Base-by-base conservation (phyloP, 2,113 vertebrate genomes). In the Pithys albifrons region DNA sequence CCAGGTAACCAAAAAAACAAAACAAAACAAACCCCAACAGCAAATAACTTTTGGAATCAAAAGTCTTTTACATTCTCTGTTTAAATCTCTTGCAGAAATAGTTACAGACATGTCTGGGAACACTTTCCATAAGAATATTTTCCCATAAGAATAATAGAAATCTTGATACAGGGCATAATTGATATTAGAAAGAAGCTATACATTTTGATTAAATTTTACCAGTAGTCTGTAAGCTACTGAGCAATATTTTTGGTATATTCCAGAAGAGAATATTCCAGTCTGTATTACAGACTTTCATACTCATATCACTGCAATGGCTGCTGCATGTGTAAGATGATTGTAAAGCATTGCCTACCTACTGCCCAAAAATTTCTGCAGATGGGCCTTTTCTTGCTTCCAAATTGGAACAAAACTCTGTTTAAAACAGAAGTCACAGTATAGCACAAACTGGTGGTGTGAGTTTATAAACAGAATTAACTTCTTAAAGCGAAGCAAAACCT, bases 11-110 rank as follows among this genome's bases (percentile, higher is more conserved):
- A 59, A 62, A 74, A 61, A 59, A 49, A 59, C 22, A 72, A 69
- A 45, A 3, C n/a, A 61, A 69, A 54, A 4, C 15, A 10, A 62
- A 16, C 25, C 19, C 59, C 55, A 95, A 81, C 3, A 88, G 22
- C 54, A 95, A 93, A 37, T 66, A 93, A 83, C 66, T 33, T 81
- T 27, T 82, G 69, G 73, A 95, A 95, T 88, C 22, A 59, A 59
- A 59, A n/a, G 9, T 15, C 19, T 24, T 35, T 24, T 35, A 24
- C 22, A 16, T 59, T 59, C n/a, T 59, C 22, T 23, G 23, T 59
- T 35, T 59, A 59, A 59, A 59, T 59, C n/a, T 35, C 13, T 25
- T 7, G 8, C 24, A 25, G 49, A 51, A 51, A 51, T 51, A 51
- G 49, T 51, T 51, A 49, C 49, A 51, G 57, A 59, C n/a, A 24